Conservation (phyloP, 2,888 invertebrate genomes). For the Molorchus minor region DNA sequence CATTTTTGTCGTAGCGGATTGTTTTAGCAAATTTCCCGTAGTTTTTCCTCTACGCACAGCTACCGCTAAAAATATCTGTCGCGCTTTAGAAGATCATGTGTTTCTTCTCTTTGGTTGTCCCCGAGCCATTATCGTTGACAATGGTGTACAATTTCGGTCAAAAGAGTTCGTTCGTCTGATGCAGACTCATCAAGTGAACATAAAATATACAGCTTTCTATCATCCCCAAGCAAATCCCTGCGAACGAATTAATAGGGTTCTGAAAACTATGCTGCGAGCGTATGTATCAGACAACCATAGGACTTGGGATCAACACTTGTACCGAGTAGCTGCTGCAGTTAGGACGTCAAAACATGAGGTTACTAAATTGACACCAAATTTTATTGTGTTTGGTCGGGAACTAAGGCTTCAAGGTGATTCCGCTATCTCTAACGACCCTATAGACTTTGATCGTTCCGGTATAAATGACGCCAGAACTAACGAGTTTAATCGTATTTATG, state of each 20-base stretch:
- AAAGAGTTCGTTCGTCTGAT: conserved; percentile 19
- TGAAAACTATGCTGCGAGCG: conserved; percentile 50
- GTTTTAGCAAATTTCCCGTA: conserved; percentile 35
- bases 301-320: conserved; percentile 13
- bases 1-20: conserved; percentile 33
- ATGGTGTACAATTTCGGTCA: conserved; percentile 24
- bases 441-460: background rate
- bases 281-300: conserved; percentile 40
- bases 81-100: conserved; percentile 26
- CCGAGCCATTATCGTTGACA: conserved; percentile 25
- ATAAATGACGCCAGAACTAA: background rate
- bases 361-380: conserved; percentile 15
- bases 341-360: conserved; percentile 21
- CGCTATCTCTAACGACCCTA: background rate
- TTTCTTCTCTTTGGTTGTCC: conserved; percentile 34
- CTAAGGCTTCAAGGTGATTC: background rate
- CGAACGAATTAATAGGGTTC: conserved; percentile 48
- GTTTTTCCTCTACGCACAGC: conserved; percentile 33
- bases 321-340: conserved; percentile 20
- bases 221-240: conserved; percentile 51
- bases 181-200: conserved; percentile 14
- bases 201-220: conserved; percentile 45
- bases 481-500: background rate
- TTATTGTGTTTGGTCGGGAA: conserved; percentile 24
- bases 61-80: conserved; percentile 5